Conservation (phyloP, 2,888 invertebrate genomes). For the Anagyrus pseudococci region DNA sequence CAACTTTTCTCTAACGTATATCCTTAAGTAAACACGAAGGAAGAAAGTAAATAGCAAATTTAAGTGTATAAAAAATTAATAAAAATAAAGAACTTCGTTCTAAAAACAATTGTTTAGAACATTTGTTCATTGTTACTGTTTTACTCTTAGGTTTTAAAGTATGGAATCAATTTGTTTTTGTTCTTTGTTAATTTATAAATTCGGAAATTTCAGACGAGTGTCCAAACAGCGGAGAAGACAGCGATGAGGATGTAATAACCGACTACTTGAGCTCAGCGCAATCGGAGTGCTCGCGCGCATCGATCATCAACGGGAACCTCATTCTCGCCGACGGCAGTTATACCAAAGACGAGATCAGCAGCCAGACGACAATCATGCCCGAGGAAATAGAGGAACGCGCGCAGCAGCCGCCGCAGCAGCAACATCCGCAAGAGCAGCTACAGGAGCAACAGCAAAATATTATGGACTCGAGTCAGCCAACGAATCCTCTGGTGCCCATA, state of each 20-base stretch:
- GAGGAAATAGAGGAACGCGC: slow-evolving; percentile 46
- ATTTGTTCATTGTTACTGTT: no score
- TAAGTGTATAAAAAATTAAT: not conserved
- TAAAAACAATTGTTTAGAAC: no score
- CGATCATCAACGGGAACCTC: slow-evolving; percentile 46
- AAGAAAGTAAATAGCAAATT: no score
- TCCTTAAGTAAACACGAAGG: no score
- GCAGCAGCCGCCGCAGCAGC: slow-evolving; percentile 42
- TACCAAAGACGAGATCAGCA: slow-evolving; percentile 33
- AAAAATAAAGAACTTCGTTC: not conserved
- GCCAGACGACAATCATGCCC: slow-evolving; percentile 47
- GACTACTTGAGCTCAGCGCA: slow-evolving; percentile 68
- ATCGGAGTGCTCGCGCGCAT: slow-evolving; percentile 50
- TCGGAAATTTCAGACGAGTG: slow-evolving; percentile 69
- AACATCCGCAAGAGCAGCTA: slow-evolving; percentile 38
- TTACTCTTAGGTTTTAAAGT: no score
- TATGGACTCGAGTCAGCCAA: slow-evolving; percentile 45
- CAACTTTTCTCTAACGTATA: no score
- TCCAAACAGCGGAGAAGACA: slow-evolving; percentile 73
- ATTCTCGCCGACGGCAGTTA: slow-evolving; percentile 7
- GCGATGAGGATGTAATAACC: slow-evolving; percentile 82
- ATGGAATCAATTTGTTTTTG: no score
- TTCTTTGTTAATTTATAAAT: not conserved
- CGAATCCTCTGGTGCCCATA: slow-evolving; percentile 73
- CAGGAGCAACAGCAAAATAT: no score